These are phyloP conservation scores for Leuciscus waleckii DNA, from an alignment of 2,797 vertebrate species.

Conservation along the genomic window DNA sequence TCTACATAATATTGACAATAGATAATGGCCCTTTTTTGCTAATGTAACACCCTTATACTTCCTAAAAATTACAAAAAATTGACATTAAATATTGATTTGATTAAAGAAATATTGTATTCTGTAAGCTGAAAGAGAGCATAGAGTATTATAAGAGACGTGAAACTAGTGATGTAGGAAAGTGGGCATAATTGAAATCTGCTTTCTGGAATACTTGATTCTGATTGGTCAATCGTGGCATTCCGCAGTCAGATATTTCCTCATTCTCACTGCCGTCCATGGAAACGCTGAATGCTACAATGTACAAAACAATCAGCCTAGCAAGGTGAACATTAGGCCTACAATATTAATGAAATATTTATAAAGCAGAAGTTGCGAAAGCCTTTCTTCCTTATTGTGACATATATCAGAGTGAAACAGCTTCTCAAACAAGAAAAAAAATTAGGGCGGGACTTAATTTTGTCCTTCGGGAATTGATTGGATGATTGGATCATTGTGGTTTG, in stretches of 20 bases:
- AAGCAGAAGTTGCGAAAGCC: neutral
- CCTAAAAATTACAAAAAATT: neutral
- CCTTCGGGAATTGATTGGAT: neutral
- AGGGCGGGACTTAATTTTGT: neutral
- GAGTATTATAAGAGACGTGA: neutral
- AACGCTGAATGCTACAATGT: neutral
- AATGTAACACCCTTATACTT: neutral
- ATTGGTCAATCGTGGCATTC: neutral
- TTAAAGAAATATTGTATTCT: neutral
- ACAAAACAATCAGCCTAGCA: neutral
- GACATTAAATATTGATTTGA: neutral
- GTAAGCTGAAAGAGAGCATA: neutral
- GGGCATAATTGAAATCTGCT: neutral
- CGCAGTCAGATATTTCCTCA: neutral
- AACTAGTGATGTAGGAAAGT: neutral
- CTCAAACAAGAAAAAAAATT: neutral
- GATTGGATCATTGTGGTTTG: neutral
- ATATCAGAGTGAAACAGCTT: neutral
- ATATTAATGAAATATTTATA: neutral
- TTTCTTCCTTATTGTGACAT: neutral
- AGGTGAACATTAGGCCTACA: neutral
- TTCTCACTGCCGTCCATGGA: neutral
- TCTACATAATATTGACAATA: neutral
- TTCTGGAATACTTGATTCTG: neutral
- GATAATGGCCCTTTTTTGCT: neutral